A percentile compares a stretch with the other conserved stretches of the same genome.
Conservation (phyloP, 2,888 invertebrate species). For the Xestobium rufovillosum region DNA sequence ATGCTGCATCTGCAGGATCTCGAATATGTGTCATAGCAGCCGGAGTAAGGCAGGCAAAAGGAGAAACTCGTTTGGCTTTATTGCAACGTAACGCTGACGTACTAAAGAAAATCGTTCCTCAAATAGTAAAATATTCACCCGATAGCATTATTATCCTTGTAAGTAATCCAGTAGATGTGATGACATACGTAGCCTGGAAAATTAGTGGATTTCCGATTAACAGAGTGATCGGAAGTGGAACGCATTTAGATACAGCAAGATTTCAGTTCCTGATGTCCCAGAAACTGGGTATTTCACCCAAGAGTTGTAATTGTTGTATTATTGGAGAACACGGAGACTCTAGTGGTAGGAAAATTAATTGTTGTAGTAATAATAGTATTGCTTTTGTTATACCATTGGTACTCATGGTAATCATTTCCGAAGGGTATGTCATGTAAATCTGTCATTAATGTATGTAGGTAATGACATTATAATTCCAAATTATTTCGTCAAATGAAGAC, state of each 20-base stretch:
- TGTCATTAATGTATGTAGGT: too few species aligned
- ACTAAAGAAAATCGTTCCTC: conserved; percentile 70
- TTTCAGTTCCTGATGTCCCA: conserved; percentile 77
- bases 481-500: too few species aligned
- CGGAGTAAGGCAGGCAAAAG: conserved; percentile 77
- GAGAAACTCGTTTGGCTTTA: conserved; percentile 69
- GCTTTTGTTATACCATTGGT: background rate
- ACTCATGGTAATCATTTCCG: too few species aligned
- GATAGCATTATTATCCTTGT: conserved; percentile 73
- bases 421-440: too few species aligned
- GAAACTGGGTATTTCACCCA: conserved; percentile 66
- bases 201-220: conserved; percentile 75
- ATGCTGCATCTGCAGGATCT: conserved; percentile 63
- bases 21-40: conserved; percentile 78
- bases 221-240: conserved; percentile 79
- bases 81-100: conserved; percentile 82
- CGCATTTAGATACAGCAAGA: conserved; percentile 79
- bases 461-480: too few species aligned
- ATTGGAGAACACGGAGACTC: conserved; percentile 87
- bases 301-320: conserved; percentile 78
- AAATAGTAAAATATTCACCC: conserved; percentile 70
- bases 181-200: conserved; percentile 86
- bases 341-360: too few species aligned
- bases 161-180: conserved; percentile 81
- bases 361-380: too few species aligned